Percentiles rank a stretch among this genome's conserved stretches.
Conservation (phyloP, 2,888 invertebrate genomes). For the Eupithecia centaureata region DNA sequence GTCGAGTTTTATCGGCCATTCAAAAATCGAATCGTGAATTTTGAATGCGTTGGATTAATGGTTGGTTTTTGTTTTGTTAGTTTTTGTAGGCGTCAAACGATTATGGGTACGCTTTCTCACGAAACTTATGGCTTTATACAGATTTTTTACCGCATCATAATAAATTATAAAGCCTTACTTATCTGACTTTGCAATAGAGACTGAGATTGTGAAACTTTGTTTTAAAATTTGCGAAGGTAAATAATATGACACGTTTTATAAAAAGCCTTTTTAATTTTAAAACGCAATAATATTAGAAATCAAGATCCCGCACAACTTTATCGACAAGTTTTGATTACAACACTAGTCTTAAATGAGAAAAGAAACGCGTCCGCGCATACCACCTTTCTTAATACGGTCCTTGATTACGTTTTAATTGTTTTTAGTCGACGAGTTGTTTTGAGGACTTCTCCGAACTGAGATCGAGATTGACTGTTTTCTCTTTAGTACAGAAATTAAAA, state of each 20-base stretch:
- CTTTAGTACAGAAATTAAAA: slow-evolving; percentile 18
- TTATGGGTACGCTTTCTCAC: slow-evolving; percentile 47
- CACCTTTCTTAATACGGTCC: slow-evolving; percentile 74
- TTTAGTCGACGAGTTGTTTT: slow-evolving; percentile 73
- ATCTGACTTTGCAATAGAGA: slow-evolving; percentile 1
- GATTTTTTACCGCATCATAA: slow-evolving; percentile 6
- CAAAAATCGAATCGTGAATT: slow-evolving; percentile 68
- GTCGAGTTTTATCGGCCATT: slow-evolving; percentile 78
- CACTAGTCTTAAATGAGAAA: slow-evolving; percentile 58
- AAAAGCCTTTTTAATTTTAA: background rate
- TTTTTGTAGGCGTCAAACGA: slow-evolving; percentile 55
- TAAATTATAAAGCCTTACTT: slow-evolving; percentile 10
- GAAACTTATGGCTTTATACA: slow-evolving; percentile 32
- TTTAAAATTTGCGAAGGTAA: slow-evolving; percentile 1
- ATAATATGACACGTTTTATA: slow-evolving; percentile 1
- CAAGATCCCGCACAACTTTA: background rate
- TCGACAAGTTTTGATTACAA: slow-evolving; percentile 44
- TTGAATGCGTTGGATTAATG: slow-evolving; percentile 69
- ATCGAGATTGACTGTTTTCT: slow-evolving; percentile 31
- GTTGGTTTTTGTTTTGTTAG: slow-evolving; percentile 57
- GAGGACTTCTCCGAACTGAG: slow-evolving; percentile 66
- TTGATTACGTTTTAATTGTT: slow-evolving; percentile 83
- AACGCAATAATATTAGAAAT: background rate
- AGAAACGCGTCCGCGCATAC: slow-evolving; percentile 46
- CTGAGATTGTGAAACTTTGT: slow-evolving; percentile 1